A percentile compares a stretch with the other conserved stretches of the same genome.
These are phyloP conservation scores for Pardosa pseudoannulata DNA, from an alignment of 2,888 invertebrate species.

Conservation along the genomic window DNA sequence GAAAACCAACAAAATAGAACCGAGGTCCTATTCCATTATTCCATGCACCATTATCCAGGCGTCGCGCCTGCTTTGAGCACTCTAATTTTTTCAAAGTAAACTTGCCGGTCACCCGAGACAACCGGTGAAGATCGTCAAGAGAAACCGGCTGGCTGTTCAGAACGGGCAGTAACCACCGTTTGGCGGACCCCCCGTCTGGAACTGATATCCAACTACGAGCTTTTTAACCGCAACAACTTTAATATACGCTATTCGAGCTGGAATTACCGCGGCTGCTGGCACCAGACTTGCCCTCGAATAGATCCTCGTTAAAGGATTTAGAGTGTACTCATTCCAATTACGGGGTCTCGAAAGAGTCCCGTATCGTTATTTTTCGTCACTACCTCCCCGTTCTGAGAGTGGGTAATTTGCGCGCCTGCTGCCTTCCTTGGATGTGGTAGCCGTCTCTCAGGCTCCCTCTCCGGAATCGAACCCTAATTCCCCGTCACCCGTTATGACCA, in stretches of 20 bases:
- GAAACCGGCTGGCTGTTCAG: background rate
- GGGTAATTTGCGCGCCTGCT: slow-evolving; percentile 81
- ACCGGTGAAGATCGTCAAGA: background rate
- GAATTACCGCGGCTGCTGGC: too few relatives aligned
- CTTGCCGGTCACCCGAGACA: slow-evolving; percentile 43
- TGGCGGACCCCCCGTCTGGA: too few relatives aligned
- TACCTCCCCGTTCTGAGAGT: slow-evolving; percentile 80
- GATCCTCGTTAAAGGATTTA: slow-evolving; percentile 82
- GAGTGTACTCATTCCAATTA: slow-evolving; percentile 81
- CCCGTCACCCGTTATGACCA: slow-evolving; percentile 85
- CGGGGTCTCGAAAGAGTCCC: slow-evolving; percentile 79
- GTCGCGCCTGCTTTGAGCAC: slow-evolving; percentile 16
- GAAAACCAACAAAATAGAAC: slow-evolving; percentile 48
- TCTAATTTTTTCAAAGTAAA: slow-evolving; percentile 23
- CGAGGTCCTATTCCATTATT: slow-evolving; percentile 21
- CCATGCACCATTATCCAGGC: slow-evolving; percentile 17
- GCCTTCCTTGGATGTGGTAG: slow-evolving; percentile 85
- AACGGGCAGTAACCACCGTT: background rate
- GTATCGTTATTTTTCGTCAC: slow-evolving; percentile 83
- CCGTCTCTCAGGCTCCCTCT: slow-evolving; percentile 83
- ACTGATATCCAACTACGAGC: too few relatives aligned
- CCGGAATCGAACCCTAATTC: slow-evolving; percentile 85
- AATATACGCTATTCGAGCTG: too few relatives aligned
- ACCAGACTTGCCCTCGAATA: too few relatives aligned
- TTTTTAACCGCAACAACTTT: too few relatives aligned